Base-by-base conservation (phyloP, 2,113 vertebrate species). In the Marmota flaviventris region DNA sequence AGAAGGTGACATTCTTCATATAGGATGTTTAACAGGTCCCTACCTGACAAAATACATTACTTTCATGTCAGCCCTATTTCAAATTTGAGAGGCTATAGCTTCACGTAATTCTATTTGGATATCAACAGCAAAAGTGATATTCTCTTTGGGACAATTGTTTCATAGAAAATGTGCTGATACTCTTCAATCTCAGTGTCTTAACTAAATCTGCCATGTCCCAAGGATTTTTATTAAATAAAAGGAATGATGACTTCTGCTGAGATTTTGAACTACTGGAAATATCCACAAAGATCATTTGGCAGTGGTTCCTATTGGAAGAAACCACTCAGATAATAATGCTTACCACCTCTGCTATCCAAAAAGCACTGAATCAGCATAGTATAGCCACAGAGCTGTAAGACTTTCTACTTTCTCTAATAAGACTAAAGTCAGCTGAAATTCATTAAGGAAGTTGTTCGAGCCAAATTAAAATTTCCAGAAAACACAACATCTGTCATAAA, bases 401-500 rank as follows among this genome's bases (percentile, higher is more conserved):
- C 94, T 97, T 98, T 97, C 91, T 98, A 24, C 90, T 97, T 97
- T 97, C 88, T 91, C 79, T 75, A 81, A 91, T 96, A 96, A 96
- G 77, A 94, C 89, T n/a, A 73, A 91, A 97, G 94, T 97, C 97
- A 98, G 95, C 95, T 97, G 96, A 89, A 97, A 97, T 92, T 97
- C 76, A 98, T 98, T 97, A 98, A 96, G 94, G 69, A 98, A 98
- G 93, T 96, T 95, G 94, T 91, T 97, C n/a, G 58, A 97, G 82
- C 51, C 93, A 98, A 97, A 97, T 95, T 97, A 86, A 94, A 98
- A 98, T 98, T 98, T 97, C 94, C 96, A 96, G 94, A 96, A 45
- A 98, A 98, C 73, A 84, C 93, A 97, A 97, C 97, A 98, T 97
- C 95, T 98, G 94, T 96, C 65, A 98, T 34, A 83, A 97, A 97